Evolutionary conservation across 2,888 invertebrate genomes (phyloP).

Genomic region (Spodoptera exigua): DNA sequence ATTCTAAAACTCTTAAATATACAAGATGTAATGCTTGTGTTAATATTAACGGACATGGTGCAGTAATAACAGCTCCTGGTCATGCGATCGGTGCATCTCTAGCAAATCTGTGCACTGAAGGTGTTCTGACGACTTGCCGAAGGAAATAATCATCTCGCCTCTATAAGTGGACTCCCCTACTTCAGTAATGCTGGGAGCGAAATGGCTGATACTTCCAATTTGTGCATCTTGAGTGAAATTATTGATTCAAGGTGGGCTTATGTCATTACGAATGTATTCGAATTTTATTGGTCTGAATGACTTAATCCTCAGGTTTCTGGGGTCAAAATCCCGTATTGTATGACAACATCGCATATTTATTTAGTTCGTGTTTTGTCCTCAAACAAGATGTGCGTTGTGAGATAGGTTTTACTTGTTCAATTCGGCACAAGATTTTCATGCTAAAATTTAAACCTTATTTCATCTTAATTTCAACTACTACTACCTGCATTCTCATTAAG

Average conservation of each 20-base stretch:
- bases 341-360: slow-evolving; percentile 24
- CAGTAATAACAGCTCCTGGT: slow-evolving; percentile 57
- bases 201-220: slow-evolving; percentile 8
- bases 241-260: no score
- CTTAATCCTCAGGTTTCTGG: slow-evolving; percentile 13
- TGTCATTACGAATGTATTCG: slow-evolving; percentile 1
- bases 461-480: no score
- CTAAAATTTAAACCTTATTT: no score
- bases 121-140: slow-evolving; percentile 47
- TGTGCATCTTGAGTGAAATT: background rate
- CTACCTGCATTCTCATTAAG: no score
- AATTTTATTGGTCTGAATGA: slow-evolving; percentile 28
- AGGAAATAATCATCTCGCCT: slow-evolving; percentile 55
- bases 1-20: slow-evolving; percentile 48
- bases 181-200: slow-evolving; percentile 22
- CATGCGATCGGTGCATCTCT: slow-evolving; percentile 48
- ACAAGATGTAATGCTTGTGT: slow-evolving; percentile 47
- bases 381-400: background rate
- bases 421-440: no score
- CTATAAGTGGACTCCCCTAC: slow-evolving; percentile 39
- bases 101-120: slow-evolving; percentile 10
- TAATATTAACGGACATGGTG: slow-evolving; percentile 47
- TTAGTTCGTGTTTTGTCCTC: background rate
- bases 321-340: slow-evolving; percentile 21
- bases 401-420: no score